These are phyloP conservation scores for Notodonta ziczac DNA, from an alignment of 2,888 invertebrate genomes.

Conservation along the genomic window DNA sequence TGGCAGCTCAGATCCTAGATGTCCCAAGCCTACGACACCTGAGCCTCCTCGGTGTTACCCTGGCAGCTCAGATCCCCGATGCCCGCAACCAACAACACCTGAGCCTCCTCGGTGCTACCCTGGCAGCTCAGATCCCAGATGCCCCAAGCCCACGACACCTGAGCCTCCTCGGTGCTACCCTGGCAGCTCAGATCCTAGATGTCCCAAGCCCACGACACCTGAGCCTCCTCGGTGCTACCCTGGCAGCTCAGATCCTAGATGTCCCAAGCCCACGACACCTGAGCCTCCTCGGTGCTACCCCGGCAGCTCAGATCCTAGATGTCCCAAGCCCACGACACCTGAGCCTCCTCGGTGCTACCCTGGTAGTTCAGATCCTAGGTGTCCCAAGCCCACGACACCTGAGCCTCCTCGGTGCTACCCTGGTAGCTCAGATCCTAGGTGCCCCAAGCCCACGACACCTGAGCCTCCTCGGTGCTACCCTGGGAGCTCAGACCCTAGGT, in stretches of 20 bases:
- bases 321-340: constrained; percentile 40
- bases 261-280: constrained; percentile 9
- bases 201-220: constrained; percentile 9
- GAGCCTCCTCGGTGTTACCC: constrained; percentile 44
- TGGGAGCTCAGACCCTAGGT: constrained; percentile 45
- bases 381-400: constrained; percentile 17
- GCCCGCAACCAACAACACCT: constrained; percentile 32
- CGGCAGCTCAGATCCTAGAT: constrained; percentile 15
- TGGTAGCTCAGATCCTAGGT: constrained; percentile 34
- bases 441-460: constrained; percentile 50
- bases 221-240: constrained; percentile 10
- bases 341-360: constrained; percentile 24
- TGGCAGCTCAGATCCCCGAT: constrained; percentile 51
- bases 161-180: background rate
- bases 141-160: constrained; percentile 1
- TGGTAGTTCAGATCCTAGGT: constrained; percentile 49
- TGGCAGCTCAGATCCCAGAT: background rate
- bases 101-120: background rate
- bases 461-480: constrained; percentile 42
- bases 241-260: constrained; percentile 7
- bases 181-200: background rate
- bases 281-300: constrained; percentile 13
- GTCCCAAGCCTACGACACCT: constrained; percentile 41
- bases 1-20: constrained; percentile 44
- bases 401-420: constrained; percentile 34